phyloP scores from a whole-genome alignment of 2,113 vertebrate genomes.

The Nannospalax galili region DNA sequence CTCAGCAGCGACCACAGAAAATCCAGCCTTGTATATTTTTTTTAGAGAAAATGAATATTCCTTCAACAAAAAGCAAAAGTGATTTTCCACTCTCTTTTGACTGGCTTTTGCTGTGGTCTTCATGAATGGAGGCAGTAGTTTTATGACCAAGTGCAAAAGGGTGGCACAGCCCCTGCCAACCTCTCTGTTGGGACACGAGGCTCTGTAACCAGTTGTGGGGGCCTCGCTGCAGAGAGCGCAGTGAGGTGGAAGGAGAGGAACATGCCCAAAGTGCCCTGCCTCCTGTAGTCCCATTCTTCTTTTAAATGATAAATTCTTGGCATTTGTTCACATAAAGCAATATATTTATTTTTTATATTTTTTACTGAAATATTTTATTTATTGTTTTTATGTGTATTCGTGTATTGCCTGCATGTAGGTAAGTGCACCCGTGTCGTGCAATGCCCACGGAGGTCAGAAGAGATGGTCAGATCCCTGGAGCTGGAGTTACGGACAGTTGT shows the following conservation, averaged over 20 bases:
- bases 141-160: too few species aligned
- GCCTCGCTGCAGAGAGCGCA: too few species aligned
- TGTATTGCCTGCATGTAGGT: too few species aligned
- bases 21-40: background rate
- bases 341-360: too few species aligned
- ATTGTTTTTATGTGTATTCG: too few species aligned
- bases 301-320: background rate
- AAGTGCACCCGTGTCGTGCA: too few species aligned
- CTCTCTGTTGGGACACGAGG: background rate
- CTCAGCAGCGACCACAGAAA: rapidly evolving
- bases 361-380: too few species aligned
- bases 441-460: too few species aligned
- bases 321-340: background rate
- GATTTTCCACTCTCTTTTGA: too few species aligned
- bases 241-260: rapidly evolving
- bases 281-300: background rate
- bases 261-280: background rate
- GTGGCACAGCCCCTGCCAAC: too few species aligned
- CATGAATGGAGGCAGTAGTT: background rate
- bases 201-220: background rate
- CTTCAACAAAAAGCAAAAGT: background rate
- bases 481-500: too few species aligned
- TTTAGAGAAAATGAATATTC: background rate
- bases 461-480: too few species aligned
- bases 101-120: background rate